Evolutionary conservation across 2,888 invertebrate species (phyloP).

Genomic region (Hyles lineata): DNA sequence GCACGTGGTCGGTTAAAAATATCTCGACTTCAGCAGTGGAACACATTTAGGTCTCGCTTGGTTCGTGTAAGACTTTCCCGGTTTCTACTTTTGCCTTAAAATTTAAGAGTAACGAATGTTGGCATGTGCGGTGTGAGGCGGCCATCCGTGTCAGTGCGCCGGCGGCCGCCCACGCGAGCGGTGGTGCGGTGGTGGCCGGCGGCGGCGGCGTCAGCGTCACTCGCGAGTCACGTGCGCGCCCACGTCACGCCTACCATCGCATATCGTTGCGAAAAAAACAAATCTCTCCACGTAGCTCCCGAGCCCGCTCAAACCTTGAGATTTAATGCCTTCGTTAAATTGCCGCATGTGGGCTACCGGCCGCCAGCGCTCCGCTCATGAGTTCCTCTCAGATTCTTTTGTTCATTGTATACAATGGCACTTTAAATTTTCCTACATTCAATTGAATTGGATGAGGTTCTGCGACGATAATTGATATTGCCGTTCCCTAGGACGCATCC

Average conservation of each 20-base stretch:
- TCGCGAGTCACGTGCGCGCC: constrained; percentile 78
- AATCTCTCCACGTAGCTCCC: constrained; percentile 72
- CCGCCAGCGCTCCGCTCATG: constrained; percentile 51
- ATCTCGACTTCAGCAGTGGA: constrained; percentile 5
- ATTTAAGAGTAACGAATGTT: not conserved
- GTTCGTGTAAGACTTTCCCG: not conserved
- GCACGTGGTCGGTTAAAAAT: constrained; percentile 21
- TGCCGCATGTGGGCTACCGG: constrained; percentile 72
- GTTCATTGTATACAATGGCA: constrained; percentile 67
- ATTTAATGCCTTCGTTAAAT: constrained; percentile 78
- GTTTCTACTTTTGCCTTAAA: constrained; percentile 1
- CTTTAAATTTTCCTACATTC: constrained; percentile 46
- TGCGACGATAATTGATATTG: constrained; percentile 29
- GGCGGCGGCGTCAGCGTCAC: constrained; percentile 56
- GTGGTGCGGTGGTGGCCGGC: constrained; percentile 72
- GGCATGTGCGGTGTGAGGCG: not conserved
- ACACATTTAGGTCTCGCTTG: not conserved
- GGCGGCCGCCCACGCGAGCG: constrained; percentile 72
- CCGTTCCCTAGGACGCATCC: constrained; percentile 18
- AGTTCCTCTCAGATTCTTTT: constrained; percentile 63
- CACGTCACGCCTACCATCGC: constrained; percentile 78
- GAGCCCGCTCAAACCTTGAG: constrained; percentile 76
- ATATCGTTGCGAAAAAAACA: constrained; percentile 82
- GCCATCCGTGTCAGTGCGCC: constrained; percentile 56
- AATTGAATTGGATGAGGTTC: constrained; percentile 40